These are phyloP conservation scores for Pseudanteris insignis DNA, from an alignment of 2,888 invertebrate species.

Conservation along the genomic window DNA sequence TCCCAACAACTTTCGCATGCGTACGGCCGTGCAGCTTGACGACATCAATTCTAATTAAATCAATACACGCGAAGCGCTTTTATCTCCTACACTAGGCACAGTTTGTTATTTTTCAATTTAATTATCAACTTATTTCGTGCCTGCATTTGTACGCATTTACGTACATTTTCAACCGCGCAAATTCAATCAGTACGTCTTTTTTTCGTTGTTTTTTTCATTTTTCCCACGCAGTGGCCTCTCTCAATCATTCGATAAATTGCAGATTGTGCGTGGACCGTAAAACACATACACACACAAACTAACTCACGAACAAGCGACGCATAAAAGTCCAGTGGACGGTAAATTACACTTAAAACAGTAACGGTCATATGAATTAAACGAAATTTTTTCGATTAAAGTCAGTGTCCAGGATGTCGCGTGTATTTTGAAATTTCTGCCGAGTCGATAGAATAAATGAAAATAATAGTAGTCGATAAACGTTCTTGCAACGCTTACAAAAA, in stretches of 20 bases:
- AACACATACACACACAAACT: slow-evolving; percentile 10
- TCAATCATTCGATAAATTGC: slow-evolving; percentile 26
- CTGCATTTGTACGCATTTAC: too few relatives aligned
- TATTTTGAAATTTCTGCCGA: slow-evolving; percentile 8
- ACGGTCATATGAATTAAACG: slow-evolving; percentile 18
- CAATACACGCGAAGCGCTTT: too few relatives aligned
- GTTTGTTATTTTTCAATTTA: too few relatives aligned
- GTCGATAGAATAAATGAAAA: slow-evolving; percentile 1
- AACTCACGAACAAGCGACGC: too few relatives aligned
- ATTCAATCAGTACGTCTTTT: slow-evolving; percentile 6
- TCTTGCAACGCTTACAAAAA: not conserved
- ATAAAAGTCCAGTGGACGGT: slow-evolving; percentile 18
- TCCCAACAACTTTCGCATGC: too few relatives aligned
- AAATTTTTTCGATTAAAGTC: slow-evolving; percentile 16
- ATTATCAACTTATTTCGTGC: too few relatives aligned
- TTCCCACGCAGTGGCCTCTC: slow-evolving; percentile 10
- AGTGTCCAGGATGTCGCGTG: slow-evolving; percentile 6
- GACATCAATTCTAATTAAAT: too few relatives aligned
- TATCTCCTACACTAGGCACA: too few relatives aligned
- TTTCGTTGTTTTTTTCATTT: slow-evolving; percentile 8
- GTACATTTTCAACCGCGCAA: too few relatives aligned
- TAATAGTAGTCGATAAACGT: slow-evolving; percentile 1
- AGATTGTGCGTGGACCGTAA: slow-evolving; percentile 18
- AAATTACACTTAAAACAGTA: slow-evolving; percentile 22
- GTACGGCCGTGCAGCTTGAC: too few relatives aligned